Conservation (phyloP, 2,888 invertebrate genomes). For the Hybos culiciformis region DNA sequence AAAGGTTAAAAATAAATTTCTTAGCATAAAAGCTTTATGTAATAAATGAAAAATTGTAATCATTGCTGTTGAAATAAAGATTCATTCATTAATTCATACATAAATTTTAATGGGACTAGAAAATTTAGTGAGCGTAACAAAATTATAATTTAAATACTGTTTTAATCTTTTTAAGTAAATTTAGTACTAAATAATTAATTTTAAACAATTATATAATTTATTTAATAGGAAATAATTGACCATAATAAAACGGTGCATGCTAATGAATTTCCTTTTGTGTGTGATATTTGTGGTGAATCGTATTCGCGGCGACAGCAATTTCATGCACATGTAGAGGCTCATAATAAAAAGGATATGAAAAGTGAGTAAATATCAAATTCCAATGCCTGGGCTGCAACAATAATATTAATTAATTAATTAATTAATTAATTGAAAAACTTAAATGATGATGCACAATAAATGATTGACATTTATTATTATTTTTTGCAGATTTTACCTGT, state of each 20-base stretch:
- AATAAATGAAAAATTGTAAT: too few relatives aligned
- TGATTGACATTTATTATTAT: neutral
- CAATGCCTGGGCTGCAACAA: neutral
- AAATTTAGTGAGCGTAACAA: too few relatives aligned
- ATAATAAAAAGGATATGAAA: slow-evolving; percentile 29
- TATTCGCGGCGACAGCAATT: slow-evolving; percentile 35
- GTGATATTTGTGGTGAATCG: slow-evolving; percentile 35
- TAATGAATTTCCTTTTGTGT: slow-evolving; percentile 35
- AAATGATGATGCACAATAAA: too few relatives aligned
- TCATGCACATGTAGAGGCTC: slow-evolving; percentile 34
- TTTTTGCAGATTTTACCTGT: slow-evolving; percentile 27
- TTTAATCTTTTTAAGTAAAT: neutral
- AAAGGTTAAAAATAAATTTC: too few relatives aligned
- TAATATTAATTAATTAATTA: too few relatives aligned
- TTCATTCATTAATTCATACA: too few relatives aligned
- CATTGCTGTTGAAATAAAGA: too few relatives aligned
- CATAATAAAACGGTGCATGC: slow-evolving; percentile 33
- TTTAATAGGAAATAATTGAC: slow-evolving; percentile 29
- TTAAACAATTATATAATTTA: neutral
- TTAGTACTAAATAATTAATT: neutral
- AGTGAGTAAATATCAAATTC: neutral
- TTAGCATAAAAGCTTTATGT: too few relatives aligned
- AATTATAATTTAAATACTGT: neutral
- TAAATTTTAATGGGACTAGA: too few relatives aligned
- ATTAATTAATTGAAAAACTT: too few relatives aligned